phyloP scores from a whole-genome alignment of 2,888 invertebrate genomes.

The Hydrotaea diabolus region DNA sequence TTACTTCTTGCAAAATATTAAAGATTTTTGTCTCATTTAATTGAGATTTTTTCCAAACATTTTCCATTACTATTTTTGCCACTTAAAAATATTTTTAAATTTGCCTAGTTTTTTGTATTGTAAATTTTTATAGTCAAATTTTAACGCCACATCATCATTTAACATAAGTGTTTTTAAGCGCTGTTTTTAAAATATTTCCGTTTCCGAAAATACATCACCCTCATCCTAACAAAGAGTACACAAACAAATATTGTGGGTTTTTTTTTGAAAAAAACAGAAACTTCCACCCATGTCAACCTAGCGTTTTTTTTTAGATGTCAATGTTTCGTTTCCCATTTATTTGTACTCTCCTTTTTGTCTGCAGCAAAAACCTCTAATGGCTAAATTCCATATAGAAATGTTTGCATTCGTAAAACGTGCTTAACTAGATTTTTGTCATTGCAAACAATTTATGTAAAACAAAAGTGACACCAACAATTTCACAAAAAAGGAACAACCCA shows the following conservation, averaged over 20 bases:
- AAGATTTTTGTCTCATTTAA: no score
- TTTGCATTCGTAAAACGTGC: constrained; percentile 48
- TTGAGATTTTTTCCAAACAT: no score
- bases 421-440: constrained; percentile 49
- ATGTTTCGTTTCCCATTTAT: neutral
- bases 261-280: constrained; percentile 23
- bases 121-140: constrained; percentile 51
- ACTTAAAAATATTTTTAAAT: neutral
- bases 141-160: constrained; percentile 65
- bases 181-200: constrained; percentile 63
- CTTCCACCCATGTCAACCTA: neutral
- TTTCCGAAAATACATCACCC: constrained; percentile 27
- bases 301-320: neutral
- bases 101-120: neutral
- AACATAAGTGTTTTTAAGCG: constrained; percentile 66
- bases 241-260: constrained; percentile 33
- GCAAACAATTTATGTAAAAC: constrained; percentile 43
- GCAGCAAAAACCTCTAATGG: constrained; percentile 39
- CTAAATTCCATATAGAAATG: constrained; percentile 43
- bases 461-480: constrained; percentile 1
- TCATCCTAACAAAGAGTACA: no score
- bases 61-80: no score
- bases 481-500: no score
- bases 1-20: no score
- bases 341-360: constrained; percentile 17